Evolutionary conservation across 2,113 vertebrate species (phyloP).

Genomic region (Trogon surrucura): DNA sequence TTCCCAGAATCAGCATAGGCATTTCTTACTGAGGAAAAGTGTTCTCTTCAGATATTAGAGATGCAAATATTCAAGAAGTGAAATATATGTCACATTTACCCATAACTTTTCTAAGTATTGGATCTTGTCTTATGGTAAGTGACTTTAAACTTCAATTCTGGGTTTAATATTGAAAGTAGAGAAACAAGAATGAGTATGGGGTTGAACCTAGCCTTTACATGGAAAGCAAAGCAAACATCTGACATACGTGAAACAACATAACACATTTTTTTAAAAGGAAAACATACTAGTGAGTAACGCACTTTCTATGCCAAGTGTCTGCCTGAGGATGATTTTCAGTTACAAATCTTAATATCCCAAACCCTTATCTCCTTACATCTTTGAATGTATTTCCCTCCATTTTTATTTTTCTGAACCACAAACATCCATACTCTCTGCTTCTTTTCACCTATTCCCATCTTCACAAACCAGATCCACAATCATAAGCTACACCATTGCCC

Average conservation of each 20-base stretch:
- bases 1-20: not conserved
- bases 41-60: not conserved
- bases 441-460: not conserved
- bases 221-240: not conserved
- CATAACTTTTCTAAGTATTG: not conserved
- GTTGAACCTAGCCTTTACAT: not conserved
- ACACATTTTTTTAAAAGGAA: not conserved
- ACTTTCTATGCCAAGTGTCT: not conserved
- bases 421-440: not conserved
- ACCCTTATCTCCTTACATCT: not conserved
- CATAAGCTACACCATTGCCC: fast-evolving
- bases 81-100: not conserved
- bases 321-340: not conserved
- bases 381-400: not conserved
- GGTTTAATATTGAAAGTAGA: not conserved
- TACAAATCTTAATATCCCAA: not conserved
- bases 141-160: not conserved
- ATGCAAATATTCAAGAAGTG: not conserved
- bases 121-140: not conserved
- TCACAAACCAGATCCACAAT: not conserved
- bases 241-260: not conserved
- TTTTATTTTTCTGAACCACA: not conserved
- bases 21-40: not conserved
- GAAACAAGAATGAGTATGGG: not conserved
- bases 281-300: not conserved